Evolutionary conservation across 2,888 invertebrate species (phyloP), one percentile per base, ranked within the genome.

Genomic region (Nomada goodeniana): DNA sequence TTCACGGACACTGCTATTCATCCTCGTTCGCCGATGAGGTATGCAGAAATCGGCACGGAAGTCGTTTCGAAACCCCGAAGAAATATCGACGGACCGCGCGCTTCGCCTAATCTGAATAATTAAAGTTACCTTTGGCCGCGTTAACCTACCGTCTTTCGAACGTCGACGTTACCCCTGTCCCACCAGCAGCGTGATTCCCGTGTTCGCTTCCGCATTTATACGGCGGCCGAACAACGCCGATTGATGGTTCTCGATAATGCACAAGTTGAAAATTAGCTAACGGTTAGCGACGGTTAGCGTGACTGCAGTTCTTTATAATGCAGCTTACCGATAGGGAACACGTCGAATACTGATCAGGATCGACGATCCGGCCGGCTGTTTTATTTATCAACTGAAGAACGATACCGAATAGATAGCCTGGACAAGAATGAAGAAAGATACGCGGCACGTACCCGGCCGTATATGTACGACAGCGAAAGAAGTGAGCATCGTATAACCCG

Each of bases 181-280:
- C 59, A 13, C 23, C 53, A 9, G 26, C 26, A 11, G 15, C 4
- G 26, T 44, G 18, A 61, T 26, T 67, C 55, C 60, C 42, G 55
- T 70, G 36, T 68, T 20, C 50, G 20, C 29, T 52, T 63, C 53
- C 23, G 50, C 36, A 23, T 55, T 55, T 47, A 9, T 29, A 13
- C 47, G 50, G 11, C 57, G 61, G 57, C 29, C 61, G 67, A 81
- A 83, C 82, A 29, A 50, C 52, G n/a, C 60, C 82, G 82, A 86
- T 86, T 81, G 87, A 87, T 80, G 76, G 73, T 61, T 60, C 73
- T 86, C 84, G 82, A 84, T 87, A 88, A 88, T 84, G 76, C 79
- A 84, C 52, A 75, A 67, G 44, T 59, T 36, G 69, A 44, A 73
- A 80, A 73, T 81, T 82, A 61, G 82, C 70, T 73, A 82, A 67